A percentile compares a stretch with the other conserved stretches of the same genome.
phyloP scores from a whole-genome alignment of 92 coral and sea anemone genomes.

The Scolanthus callimorphus region DNA sequence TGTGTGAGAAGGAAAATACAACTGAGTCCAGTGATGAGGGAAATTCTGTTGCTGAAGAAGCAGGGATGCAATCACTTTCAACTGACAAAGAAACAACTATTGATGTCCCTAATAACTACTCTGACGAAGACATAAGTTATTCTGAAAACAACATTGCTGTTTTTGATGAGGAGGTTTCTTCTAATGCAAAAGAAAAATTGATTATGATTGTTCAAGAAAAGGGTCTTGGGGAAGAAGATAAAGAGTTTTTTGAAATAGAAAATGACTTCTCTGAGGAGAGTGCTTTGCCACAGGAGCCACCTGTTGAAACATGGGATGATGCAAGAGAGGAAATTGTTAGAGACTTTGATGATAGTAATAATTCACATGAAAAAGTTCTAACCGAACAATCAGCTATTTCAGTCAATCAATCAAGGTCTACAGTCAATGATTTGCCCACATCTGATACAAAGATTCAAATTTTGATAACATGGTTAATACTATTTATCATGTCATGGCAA shows the following conservation, averaged over 20 bases:
- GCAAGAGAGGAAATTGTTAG: neutral
- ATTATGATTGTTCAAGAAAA: neutral
- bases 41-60: too few relatives aligned
- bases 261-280: neutral
- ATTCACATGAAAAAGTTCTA: slow-evolving; percentile 3
- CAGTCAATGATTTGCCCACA: neutral
- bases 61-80: too few relatives aligned
- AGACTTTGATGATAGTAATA: too few relatives aligned
- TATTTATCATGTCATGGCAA: slow-evolving; percentile 32
- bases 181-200: too few relatives aligned
- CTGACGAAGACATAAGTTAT: too few relatives aligned
- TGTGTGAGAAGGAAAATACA: too few relatives aligned
- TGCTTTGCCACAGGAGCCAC: slow-evolving; percentile 1
- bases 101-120: too few relatives aligned
- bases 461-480: slow-evolving; percentile 28
- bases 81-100: too few relatives aligned
- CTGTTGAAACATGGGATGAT: slow-evolving; percentile 15
- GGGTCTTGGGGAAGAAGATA: slow-evolving; percentile 15
- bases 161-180: too few relatives aligned
- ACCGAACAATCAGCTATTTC: neutral
- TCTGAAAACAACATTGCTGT: too few relatives aligned
- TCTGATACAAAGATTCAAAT: slow-evolving; percentile 18
- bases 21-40: too few relatives aligned
- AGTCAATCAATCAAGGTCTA: neutral
- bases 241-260: slow-evolving; percentile 18